Percentiles rank a stretch among this genome's conserved stretches.
These are phyloP conservation scores for Neodiprion virginianus DNA, from an alignment of 1,140 invertebrate genomes.

Conservation along the genomic window DNA sequence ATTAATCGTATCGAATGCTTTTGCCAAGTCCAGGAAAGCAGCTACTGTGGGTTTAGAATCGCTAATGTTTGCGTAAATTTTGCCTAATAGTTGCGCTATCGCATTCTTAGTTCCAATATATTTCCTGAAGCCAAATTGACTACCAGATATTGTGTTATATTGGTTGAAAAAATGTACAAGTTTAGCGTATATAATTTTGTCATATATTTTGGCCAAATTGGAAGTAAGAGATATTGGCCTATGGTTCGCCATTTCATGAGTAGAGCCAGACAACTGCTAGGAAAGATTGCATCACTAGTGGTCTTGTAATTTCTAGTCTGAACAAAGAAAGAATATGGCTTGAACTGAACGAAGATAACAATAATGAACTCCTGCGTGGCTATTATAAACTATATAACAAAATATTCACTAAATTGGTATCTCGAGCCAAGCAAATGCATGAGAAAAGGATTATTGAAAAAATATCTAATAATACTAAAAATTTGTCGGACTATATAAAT, in stretches of 20 bases:
- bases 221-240: slow-evolving; percentile 9
- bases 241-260: slow-evolving; percentile 9
- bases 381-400: too few species aligned
- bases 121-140: slow-evolving; percentile 11
- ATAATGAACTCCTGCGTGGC: too few species aligned
- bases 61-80: not conserved
- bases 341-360: too few species aligned
- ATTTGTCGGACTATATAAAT: too few species aligned
- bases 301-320: too few species aligned
- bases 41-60: not conserved
- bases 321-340: too few species aligned
- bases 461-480: too few species aligned
- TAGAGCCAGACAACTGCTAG: too few species aligned
- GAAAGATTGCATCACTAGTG: too few species aligned
- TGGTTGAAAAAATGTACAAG: not conserved
- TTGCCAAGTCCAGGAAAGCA: not conserved
- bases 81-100: not conserved
- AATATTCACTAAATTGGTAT: too few species aligned
- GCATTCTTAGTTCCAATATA: slow-evolving; percentile 11
- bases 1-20: not conserved
- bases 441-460: too few species aligned
- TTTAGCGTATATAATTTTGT: not conserved
- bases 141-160: slow-evolving; percentile 11
- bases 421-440: too few species aligned
- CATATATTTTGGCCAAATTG: slow-evolving; percentile 1